Base-by-base conservation (phyloP, 2,797 vertebrate genomes). In the Capromys pilorides region DNA sequence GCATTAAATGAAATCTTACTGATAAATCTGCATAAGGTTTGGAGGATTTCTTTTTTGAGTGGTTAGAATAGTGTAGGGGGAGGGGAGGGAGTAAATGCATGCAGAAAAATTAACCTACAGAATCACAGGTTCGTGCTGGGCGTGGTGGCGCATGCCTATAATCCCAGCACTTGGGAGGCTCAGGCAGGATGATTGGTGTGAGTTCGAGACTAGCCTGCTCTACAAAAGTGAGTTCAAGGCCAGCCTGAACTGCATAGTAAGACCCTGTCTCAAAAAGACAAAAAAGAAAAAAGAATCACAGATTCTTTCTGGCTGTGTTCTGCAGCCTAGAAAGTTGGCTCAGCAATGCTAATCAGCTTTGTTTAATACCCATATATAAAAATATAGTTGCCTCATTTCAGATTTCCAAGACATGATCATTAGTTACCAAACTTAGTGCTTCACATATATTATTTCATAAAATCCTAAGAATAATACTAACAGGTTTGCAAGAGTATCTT, bases 51-150 rank as follows among this genome's bases (percentile, higher is more conserved):
- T 88, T 87, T n/a, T n/a, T 45, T 22, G 45, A 61, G 19, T 85
- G 83, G 4, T 86, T 91, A 59, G 11, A 94, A 61, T 6, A 90
- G 10, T 45, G n/a, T n/a, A n/a, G n/a, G 24, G 73, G 67, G 67
- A 21, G 26, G 6, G 24, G 33, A 14, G 26, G 11, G 39, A 6
- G 45, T 33, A 89, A 90, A 75, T 86, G 41, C 86, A 2, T 89
- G 0, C 79, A 83, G n/a, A 90, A 36, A 94, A 83, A 78, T 87
- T 67, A 85, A 95, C 61, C 19, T 88, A 92, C 61, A 92, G 49
- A 90, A 79, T 87, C 21, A 77, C 24, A 77, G 3, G 49, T 93
- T 26, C 78, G 84, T 45, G 45, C 45, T 8, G 45, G 45, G 45
- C 45, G 45, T 45, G 45, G 45, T 45, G 45, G 45, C 45, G 45